These are phyloP conservation scores for Rhinoraja longicauda DNA, from an alignment of 2,797 vertebrate species.

Conservation along the genomic window DNA sequence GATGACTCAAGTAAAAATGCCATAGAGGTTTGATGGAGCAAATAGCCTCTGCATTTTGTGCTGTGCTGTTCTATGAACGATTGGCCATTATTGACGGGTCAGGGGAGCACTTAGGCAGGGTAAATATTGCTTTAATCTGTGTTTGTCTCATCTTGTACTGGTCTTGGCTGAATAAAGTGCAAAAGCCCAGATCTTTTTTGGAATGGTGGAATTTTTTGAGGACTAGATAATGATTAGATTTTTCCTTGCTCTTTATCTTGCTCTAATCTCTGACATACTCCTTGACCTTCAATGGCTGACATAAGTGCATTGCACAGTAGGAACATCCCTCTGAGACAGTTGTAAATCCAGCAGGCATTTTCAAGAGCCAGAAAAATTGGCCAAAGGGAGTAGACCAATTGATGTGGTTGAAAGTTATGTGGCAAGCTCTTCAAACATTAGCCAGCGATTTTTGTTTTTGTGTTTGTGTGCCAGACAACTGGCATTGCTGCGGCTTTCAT, in stretches of 20 bases:
- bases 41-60: not conserved
- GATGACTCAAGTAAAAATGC: too few species aligned
- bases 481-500: not conserved
- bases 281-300: slow-evolving; percentile 7
- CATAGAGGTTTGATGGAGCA: too few species aligned
- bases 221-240: not conserved
- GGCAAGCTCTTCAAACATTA: not conserved
- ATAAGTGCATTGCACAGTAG: slow-evolving; percentile 11
- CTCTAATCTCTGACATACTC: not conserved
- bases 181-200: not conserved
- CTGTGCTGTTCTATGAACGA: not conserved
- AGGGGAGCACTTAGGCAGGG: not conserved
- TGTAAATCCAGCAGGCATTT: not conserved
- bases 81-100: not conserved
- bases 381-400: not conserved
- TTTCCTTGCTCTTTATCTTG: not conserved
- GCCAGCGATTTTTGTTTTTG: not conserved
- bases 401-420: not conserved
- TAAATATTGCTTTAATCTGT: not conserved
- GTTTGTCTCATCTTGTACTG: not conserved
- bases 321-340: not conserved
- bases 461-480: not conserved
- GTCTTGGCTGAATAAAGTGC: not conserved
- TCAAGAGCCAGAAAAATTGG: not conserved
- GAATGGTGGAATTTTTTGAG: not conserved